These are phyloP conservation scores for Nebria ingens DNA, from an alignment of 1,140 invertebrate genomes.

Conservation along the genomic window DNA sequence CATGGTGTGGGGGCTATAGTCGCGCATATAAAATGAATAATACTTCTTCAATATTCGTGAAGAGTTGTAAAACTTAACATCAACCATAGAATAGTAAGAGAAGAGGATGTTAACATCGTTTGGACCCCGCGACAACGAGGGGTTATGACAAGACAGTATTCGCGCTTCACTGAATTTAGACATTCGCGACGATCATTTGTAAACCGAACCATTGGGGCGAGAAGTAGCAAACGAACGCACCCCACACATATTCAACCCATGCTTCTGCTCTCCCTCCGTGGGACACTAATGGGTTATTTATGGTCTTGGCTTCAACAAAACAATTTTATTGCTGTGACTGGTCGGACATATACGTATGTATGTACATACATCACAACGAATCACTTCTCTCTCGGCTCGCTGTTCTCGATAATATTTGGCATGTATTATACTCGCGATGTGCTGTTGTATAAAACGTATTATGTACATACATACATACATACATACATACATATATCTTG, in stretches of 20 bases:
- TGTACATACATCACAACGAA: too few relatives aligned
- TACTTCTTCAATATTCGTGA: too few relatives aligned
- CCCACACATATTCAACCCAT: neutral
- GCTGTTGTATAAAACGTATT: too few relatives aligned
- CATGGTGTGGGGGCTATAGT: too few relatives aligned
- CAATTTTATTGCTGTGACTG: neutral
- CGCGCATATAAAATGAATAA: too few relatives aligned
- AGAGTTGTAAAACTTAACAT: too few relatives aligned
- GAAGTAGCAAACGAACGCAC: neutral
- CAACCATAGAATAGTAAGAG: too few relatives aligned
- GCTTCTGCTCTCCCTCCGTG: neutral
- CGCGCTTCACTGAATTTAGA: constrained; percentile 6
- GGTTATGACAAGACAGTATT: constrained; percentile 6
- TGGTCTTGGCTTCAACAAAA: neutral
- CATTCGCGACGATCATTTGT: constrained; percentile 5
- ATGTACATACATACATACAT: constrained; percentile 2
- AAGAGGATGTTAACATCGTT: neutral
- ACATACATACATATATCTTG: constrained; percentile 3
- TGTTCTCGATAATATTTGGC: too few relatives aligned
- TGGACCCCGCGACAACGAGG: too few relatives aligned
- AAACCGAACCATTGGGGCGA: constrained; percentile 5
- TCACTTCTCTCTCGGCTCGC: too few relatives aligned
- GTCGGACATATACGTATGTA: neutral
- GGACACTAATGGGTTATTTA: constrained; percentile 5
- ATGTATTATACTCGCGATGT: too few relatives aligned